These are phyloP conservation scores for Falco peregrinus DNA, from an alignment of 2,797 vertebrate species.

Conservation along the genomic window DNA sequence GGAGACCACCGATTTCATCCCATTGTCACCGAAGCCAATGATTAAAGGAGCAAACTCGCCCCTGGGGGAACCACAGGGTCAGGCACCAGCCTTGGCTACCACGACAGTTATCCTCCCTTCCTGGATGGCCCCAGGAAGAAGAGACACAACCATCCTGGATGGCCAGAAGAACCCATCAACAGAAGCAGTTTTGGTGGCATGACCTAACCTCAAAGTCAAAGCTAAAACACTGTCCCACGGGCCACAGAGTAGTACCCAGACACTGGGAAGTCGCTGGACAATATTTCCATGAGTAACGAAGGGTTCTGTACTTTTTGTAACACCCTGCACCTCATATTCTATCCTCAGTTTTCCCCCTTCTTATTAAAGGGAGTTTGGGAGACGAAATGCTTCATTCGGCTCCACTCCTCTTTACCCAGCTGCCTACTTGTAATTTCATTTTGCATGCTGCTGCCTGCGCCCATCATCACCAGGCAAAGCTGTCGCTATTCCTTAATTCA, in stretches of 20 bases:
- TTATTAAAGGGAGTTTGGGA: not conserved
- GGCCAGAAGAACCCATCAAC: not conserved
- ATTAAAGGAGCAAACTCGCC: not conserved
- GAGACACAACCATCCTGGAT: not conserved
- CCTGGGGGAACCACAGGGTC: not conserved
- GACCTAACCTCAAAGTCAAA: not conserved
- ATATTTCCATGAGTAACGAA: not conserved
- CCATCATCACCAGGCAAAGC: not conserved
- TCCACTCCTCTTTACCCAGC: not conserved
- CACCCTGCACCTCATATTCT: not conserved
- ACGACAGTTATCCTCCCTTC: fast-evolving
- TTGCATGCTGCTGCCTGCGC: not conserved
- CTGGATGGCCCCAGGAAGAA: not conserved
- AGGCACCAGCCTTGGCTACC: not conserved
- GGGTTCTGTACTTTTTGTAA: fast-evolving
- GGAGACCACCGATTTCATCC: not conserved
- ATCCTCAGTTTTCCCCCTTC: not conserved
- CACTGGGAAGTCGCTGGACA: fast-evolving
- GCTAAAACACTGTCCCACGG: fast-evolving
- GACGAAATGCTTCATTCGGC: not conserved
- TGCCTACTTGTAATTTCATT: not conserved
- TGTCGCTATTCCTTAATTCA: not conserved
- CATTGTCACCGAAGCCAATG: fast-evolving
- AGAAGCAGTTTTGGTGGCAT: fast-evolving
- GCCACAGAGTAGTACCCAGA: not conserved